A percentile compares a stretch with the other conserved stretches of the same genome.
These are phyloP conservation scores for Laterallus jamaicensis DNA, from an alignment of 2,113 vertebrate species.

Conservation along the genomic window DNA sequence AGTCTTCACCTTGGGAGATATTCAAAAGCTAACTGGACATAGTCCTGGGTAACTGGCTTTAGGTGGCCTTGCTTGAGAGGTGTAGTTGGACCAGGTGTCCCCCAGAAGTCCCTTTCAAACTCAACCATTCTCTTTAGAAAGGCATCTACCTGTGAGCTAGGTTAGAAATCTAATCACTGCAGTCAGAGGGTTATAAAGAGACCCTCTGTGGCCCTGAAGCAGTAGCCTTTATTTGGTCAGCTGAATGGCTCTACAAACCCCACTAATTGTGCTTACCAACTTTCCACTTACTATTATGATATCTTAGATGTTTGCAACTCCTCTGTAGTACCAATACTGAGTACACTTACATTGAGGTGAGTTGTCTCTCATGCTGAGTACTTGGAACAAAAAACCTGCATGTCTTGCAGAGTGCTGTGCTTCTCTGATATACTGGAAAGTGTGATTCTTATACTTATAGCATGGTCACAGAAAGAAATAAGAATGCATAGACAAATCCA, in stretches of 20 bases:
- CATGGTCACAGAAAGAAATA: background rate
- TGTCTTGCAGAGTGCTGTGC: background rate
- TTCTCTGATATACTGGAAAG: background rate
- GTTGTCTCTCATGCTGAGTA: background rate
- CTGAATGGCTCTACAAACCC: background rate
- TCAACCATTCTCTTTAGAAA: background rate
- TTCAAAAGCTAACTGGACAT: background rate
- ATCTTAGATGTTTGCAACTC: background rate
- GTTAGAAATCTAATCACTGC: background rate
- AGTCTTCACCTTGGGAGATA: background rate
- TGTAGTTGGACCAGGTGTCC: background rate
- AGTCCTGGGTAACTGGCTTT: background rate
- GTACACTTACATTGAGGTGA: background rate
- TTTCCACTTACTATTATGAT: background rate
- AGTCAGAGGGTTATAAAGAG: background rate
- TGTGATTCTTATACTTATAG: background rate
- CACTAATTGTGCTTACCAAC: background rate
- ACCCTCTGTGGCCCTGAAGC: background rate
- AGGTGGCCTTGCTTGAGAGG: background rate
- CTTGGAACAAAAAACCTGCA: background rate
- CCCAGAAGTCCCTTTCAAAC: background rate
- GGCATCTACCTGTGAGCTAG: background rate
- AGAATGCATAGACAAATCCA: background rate
- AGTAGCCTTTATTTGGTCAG: background rate
- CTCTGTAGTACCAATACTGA: background rate